Conservation (phyloP, 2,113 vertebrate species). For the Siniperca knerii region DNA sequence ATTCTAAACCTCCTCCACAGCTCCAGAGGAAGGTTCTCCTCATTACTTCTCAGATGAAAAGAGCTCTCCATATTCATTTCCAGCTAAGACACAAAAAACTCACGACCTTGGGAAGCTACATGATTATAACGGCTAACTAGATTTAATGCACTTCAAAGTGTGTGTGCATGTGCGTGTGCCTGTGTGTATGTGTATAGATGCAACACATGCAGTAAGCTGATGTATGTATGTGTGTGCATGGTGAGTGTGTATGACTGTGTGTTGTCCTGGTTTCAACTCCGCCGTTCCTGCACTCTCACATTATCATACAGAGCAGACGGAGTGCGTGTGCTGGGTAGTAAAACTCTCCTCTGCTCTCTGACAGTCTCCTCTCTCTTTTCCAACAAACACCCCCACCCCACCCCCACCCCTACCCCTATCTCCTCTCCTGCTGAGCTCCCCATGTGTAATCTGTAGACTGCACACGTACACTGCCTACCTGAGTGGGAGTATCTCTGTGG, state of each 20-base stretch:
- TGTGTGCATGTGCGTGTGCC: background rate
- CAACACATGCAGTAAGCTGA: conserved; percentile 8
- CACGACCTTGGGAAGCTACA: conserved; percentile 65
- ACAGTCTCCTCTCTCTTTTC: conserved; percentile 55
- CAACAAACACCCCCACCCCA: background rate
- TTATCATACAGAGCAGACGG: conserved; percentile 86
- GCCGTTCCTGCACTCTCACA: conserved; percentile 73
- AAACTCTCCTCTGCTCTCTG: conserved; percentile 78
- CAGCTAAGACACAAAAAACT: conserved; percentile 43
- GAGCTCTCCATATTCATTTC: conserved; percentile 49
- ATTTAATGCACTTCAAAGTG: conserved; percentile 45
- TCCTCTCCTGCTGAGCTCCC: conserved; percentile 76
- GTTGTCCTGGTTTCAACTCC: conserved; percentile 81
- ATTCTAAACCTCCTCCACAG: conserved; percentile 50
- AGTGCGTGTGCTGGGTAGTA: conserved; percentile 84
- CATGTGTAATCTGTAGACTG: conserved; percentile 78
- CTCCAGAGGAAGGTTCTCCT: conserved; percentile 55
- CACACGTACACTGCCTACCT: conserved; percentile 80
- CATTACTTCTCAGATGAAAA: conserved; percentile 60
- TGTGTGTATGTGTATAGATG: background rate
- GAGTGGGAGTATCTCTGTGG: conserved; percentile 65
- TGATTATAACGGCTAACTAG: conserved; percentile 53
- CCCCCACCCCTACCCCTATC: background rate
- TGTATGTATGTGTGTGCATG: conserved; percentile 19
- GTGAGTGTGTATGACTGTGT: conserved; percentile 35